Conservation (phyloP, 2,888 invertebrate species). For the Zaprionus obscuricornis region DNA sequence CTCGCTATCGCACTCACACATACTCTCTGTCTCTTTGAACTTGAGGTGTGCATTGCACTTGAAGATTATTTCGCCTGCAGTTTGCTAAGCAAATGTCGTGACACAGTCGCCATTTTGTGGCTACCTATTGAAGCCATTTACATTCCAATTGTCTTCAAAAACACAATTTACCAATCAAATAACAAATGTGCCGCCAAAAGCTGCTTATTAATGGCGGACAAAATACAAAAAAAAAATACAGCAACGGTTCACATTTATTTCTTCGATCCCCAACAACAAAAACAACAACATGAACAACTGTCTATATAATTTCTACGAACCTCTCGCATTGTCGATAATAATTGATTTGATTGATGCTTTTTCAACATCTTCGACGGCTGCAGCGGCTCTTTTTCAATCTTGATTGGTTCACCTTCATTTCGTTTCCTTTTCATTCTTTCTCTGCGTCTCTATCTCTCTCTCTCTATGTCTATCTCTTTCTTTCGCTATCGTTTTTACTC, state of each 20-base stretch:
- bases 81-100: slow-evolving; percentile 42
- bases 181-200: slow-evolving; percentile 74
- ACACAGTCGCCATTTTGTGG: slow-evolving; percentile 62
- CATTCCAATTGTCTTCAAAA: slow-evolving; percentile 60
- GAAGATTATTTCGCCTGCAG: slow-evolving; percentile 15
- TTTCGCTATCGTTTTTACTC: neutral
- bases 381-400: slow-evolving; percentile 44
- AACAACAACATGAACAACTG: slow-evolving; percentile 16
- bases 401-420: slow-evolving; percentile 56
- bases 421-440: slow-evolving; percentile 17
- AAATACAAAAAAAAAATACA: slow-evolving; percentile 1
- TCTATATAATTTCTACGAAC: slow-evolving; percentile 69
- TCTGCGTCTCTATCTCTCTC: neutral
- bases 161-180: slow-evolving; percentile 81
- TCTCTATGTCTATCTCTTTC: neutral
- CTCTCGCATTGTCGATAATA: slow-evolving; percentile 80
- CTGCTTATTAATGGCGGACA: slow-evolving; percentile 78
- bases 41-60: slow-evolving; percentile 43
- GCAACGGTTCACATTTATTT: slow-evolving; percentile 37
- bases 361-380: slow-evolving; percentile 67
- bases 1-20: no score
- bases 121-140: slow-evolving; percentile 75
- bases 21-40: neutral
- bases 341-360: slow-evolving; percentile 83
- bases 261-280: slow-evolving; percentile 11